Conservation (phyloP, 2,113 vertebrate genomes). For the Megaceryle torquata region DNA sequence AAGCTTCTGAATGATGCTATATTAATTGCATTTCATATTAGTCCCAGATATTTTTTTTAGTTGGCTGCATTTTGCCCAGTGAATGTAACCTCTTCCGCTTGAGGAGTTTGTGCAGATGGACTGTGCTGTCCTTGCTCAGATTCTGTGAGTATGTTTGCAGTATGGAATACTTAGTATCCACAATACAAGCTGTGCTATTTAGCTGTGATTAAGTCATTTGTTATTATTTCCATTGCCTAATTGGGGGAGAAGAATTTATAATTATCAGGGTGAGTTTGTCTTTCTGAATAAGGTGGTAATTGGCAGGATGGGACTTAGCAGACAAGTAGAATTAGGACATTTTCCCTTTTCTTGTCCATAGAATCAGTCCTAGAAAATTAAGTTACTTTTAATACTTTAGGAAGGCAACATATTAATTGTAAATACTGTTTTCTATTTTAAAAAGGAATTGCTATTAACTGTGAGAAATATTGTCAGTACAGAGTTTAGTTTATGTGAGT, state of each 20-base stretch:
- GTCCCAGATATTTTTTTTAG: not conserved
- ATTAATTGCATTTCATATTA: not conserved
- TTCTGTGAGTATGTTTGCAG: not conserved
- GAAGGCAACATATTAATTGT: not conserved
- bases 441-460: not conserved
- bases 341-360: not conserved
- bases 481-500: not conserved
- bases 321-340: not conserved
- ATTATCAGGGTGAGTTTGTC: conserved; percentile 18
- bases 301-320: not conserved
- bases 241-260: conserved; percentile 17
- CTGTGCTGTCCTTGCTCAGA: not conserved
- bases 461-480: not conserved
- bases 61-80: not conserved
- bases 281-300: conserved; percentile 31
- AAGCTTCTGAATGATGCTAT: not conserved
- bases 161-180: conserved; percentile 45
- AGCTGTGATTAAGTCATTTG: conserved; percentile 34
- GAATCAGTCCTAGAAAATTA: not conserved
- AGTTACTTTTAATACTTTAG: not conserved
- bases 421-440: not conserved
- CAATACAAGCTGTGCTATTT: not conserved
- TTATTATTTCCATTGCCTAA: conserved; percentile 60
- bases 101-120: not conserved
- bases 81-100: not conserved